These are phyloP conservation scores for Drosophila monieri DNA, from an alignment of 2,888 invertebrate genomes.

Conservation along the genomic window DNA sequence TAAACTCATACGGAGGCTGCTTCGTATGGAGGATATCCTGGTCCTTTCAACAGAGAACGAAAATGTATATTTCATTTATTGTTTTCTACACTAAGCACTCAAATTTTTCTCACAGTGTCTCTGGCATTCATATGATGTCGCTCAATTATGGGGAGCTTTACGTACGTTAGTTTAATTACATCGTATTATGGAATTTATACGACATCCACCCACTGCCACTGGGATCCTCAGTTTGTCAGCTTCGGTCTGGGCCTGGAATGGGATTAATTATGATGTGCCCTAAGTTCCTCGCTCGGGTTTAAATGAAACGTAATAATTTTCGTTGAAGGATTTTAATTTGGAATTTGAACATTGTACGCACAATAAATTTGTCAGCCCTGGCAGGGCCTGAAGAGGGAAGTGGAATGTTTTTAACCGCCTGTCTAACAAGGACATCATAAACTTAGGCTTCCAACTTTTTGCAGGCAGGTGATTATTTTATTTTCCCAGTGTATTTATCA, in stretches of 20 bases:
- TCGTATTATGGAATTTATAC: slow-evolving; percentile 83
- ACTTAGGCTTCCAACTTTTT: slow-evolving; percentile 12
- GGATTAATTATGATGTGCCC: slow-evolving; percentile 83
- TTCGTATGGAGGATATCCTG: background rate
- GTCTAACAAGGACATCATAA: slow-evolving; percentile 41
- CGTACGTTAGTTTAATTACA: slow-evolving; percentile 78
- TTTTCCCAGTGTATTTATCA: background rate
- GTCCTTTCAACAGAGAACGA: slow-evolving; percentile 1
- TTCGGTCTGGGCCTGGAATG: slow-evolving; percentile 46
- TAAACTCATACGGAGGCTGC: slow-evolving; percentile 46
- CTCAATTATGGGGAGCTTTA: slow-evolving; percentile 74
- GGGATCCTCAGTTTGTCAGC: slow-evolving; percentile 8
- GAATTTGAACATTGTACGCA: slow-evolving; percentile 72
- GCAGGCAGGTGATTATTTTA: background rate
- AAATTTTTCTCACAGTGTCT: slow-evolving; percentile 12
- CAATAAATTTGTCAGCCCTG: slow-evolving; percentile 68
- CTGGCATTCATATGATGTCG: slow-evolving; percentile 50
- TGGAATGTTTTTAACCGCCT: slow-evolving; percentile 27
- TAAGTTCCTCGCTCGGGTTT: slow-evolving; percentile 69
- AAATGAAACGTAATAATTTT: slow-evolving; percentile 83
- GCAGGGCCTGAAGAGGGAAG: slow-evolving; percentile 9
- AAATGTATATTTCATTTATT: background rate
- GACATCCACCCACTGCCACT: slow-evolving; percentile 61
- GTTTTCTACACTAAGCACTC: background rate
- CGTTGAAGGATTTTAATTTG: slow-evolving; percentile 80